Base-by-base conservation (phyloP, 2,888 invertebrate genomes). In the Caenorhabditis japonica region DNA sequence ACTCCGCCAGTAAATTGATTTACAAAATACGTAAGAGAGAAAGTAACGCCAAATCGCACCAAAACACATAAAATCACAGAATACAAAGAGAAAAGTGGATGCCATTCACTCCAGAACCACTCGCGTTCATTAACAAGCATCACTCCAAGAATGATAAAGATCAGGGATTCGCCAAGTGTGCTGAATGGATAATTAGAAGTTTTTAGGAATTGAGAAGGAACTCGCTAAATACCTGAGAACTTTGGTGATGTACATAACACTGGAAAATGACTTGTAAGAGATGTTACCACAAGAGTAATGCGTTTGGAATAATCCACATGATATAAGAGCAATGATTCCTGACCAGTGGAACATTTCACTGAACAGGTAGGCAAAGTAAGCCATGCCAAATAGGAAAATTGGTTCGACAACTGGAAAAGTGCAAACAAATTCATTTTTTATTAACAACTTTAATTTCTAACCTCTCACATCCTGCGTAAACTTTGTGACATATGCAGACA, bases 281-380 rank as follows among this genome's bases (percentile, higher is more conserved):
- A 91, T 89, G 82, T 91, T 91, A 69, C 88, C 87, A 76, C 90
- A 89, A n/a, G 91, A 89, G 80, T 90, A 91, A 53, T 90, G 90
- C 5, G 90, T 89, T 85, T 91, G 91, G 15, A 90, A 86, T 25
- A 91, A 83, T 0, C 91, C 91, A 85, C 91, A 91, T 13, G 88
- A 89, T 44, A 91, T 91, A 19, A 90, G 88, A 74, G 90, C 89
- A 36, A 91, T 90, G 71, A 91, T 90, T 38, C 91, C 91, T 5
- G 91, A 91, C 81, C 90, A 90, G 66, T 90, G 90, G 79, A 91
- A 89, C 78, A 91, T 82, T 82, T 91, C 91, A 2, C 90, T 90
- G 36, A 88, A 81, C 10, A 91, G 85, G 79, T 90, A 91, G 1
- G 90, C 87, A 25, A 90, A 82, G 79, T 91, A 91, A 13, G 91